Conservation (phyloP, 2,113 vertebrate species). For the Periophthalmus modestus region DNA sequence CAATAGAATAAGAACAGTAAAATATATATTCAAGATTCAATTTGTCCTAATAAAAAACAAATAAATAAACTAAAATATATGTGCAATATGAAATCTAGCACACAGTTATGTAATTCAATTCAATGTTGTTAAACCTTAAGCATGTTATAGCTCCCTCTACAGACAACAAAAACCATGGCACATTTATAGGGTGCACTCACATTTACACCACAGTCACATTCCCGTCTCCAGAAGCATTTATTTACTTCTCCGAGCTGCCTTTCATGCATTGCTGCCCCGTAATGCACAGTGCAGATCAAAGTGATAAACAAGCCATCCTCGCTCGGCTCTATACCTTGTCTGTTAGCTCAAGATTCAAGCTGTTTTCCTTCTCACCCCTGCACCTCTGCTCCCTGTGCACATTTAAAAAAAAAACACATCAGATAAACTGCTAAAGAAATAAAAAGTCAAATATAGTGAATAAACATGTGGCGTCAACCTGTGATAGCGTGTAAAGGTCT, state of each 20-base stretch:
- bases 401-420: conserved; percentile 18
- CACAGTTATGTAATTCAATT: too few species aligned
- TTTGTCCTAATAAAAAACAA: too few species aligned
- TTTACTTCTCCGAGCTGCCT: conserved; percentile 2
- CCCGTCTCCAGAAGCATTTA: not conserved
- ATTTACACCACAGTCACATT: not conserved
- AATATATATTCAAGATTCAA: too few species aligned
- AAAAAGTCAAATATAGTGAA: conserved; percentile 39
- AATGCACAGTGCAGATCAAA: conserved; percentile 27
- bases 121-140: not conserved
- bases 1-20: too few species aligned
- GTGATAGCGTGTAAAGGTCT: conserved; percentile 23
- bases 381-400: conserved; percentile 11
- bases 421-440: conserved; percentile 30
- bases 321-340: conserved; percentile 17
- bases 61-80: too few species aligned
- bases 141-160: not conserved
- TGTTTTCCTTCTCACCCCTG: conserved; percentile 29
- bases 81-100: too few species aligned
- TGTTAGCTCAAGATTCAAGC: conserved; percentile 31
- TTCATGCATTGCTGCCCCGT: conserved; percentile 22
- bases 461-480: conserved; percentile 34
- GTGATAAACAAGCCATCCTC: conserved; percentile 34
- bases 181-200: not conserved
- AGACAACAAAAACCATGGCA: not conserved